These are phyloP conservation scores for Andrena chrysosceles DNA, from an alignment of 2,888 invertebrate species.

Conservation along the genomic window DNA sequence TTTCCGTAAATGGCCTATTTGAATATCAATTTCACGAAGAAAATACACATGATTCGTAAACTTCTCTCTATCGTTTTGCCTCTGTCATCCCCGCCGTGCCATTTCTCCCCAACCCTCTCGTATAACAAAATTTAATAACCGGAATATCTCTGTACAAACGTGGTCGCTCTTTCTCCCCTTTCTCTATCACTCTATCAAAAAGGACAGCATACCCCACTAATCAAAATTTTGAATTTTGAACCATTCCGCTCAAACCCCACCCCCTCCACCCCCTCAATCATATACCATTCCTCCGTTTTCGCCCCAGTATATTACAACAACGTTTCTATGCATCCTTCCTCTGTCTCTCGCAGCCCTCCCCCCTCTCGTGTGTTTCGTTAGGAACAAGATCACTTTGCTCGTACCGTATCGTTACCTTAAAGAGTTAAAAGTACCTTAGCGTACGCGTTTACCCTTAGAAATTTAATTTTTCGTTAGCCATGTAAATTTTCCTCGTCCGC, in stretches of 20 bases:
- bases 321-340: background rate
- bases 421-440: constrained; percentile 78
- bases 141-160: constrained; percentile 85
- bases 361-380: constrained; percentile 62
- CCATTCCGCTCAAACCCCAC: constrained; percentile 53
- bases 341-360: background rate
- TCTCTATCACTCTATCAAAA: constrained; percentile 78
- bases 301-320: constrained; percentile 17
- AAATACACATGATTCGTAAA: constrained; percentile 84
- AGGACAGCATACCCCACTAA: constrained; percentile 78
- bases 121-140: constrained; percentile 85
- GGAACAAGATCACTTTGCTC: constrained; percentile 81
- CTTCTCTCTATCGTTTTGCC: constrained; percentile 56
- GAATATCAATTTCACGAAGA: constrained; percentile 82
- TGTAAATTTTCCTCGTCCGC: constrained; percentile 34
- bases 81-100: constrained; percentile 42
- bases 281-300: constrained; percentile 35
- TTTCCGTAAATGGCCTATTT: constrained; percentile 78
- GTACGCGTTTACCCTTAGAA: constrained; percentile 75
- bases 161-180: constrained; percentile 69
- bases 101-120: constrained; percentile 62
- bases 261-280: constrained; percentile 36
- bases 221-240: constrained; percentile 84
- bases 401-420: constrained; percentile 71
- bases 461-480: constrained; percentile 66